Conservation (phyloP, 2,888 invertebrate genomes). For the Microplitis deprimator region DNA sequence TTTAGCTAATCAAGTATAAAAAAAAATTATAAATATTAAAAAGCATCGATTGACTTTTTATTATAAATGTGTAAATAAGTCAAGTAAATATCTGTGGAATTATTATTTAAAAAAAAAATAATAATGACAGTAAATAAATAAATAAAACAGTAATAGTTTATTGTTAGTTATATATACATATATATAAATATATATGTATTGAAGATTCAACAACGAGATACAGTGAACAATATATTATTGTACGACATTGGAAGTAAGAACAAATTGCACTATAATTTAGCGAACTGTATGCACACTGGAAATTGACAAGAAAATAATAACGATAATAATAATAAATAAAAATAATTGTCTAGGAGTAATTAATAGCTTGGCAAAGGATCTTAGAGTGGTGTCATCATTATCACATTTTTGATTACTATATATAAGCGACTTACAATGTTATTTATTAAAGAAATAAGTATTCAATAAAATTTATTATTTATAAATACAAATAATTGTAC, state of each 20-base stretch:
- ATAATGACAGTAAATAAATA: slow-evolving; percentile 5
- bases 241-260: not conserved
- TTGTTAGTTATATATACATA: not conserved
- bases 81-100: slow-evolving; percentile 29
- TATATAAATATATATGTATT: not conserved
- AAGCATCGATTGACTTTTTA: slow-evolving; percentile 41
- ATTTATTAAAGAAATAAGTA: not conserved
- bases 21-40: slow-evolving; percentile 39
- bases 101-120: not conserved
- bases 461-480: slow-evolving; percentile 1
- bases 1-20: not conserved
- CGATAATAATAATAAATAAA: slow-evolving; percentile 17
- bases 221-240: slow-evolving; percentile 8
- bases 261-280: not conserved
- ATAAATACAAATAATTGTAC: not conserved
- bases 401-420: slow-evolving; percentile 21
- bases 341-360: slow-evolving; percentile 14
- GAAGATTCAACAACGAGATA: slow-evolving; percentile 12
- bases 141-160: slow-evolving; percentile 1
- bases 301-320: slow-evolving; percentile 19
- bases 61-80: slow-evolving; percentile 49
- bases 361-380: slow-evolving; percentile 19
- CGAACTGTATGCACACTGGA: slow-evolving; percentile 27
- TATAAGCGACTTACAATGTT: not conserved
- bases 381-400: slow-evolving; percentile 23